Conservation (phyloP, 2,888 invertebrate genomes). For the Tipula helvola region DNA sequence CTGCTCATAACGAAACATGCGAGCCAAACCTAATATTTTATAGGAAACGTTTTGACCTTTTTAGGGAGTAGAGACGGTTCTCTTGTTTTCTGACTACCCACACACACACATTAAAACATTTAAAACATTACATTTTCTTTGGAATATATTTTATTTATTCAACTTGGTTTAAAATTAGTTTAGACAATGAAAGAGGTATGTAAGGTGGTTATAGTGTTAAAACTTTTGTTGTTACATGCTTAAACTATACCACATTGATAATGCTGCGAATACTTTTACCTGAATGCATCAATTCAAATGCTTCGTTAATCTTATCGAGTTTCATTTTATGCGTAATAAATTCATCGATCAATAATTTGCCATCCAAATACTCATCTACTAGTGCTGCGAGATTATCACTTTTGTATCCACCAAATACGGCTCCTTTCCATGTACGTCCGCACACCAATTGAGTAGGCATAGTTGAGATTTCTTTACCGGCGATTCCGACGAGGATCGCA, state of each 20-base stretch:
- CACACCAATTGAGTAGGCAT: conserved; percentile 97
- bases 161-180: too few species aligned
- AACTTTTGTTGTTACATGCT: too few species aligned
- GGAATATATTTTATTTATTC: too few species aligned
- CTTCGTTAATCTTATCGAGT: conserved; percentile 77
- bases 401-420: conserved; percentile 93
- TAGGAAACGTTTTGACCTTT: too few species aligned
- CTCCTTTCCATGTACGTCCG: conserved; percentile 93
- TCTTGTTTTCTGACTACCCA: too few species aligned
- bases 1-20: too few species aligned
- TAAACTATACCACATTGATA: conserved; percentile 24
- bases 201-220: too few species aligned
- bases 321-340: conserved; percentile 78
- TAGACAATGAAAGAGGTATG: too few species aligned
- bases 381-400: conserved; percentile 89
- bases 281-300: conserved; percentile 81
- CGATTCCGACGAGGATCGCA: conserved; percentile 93
- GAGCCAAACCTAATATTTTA: too few species aligned
- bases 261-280: conserved; percentile 56
- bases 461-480: conserved; percentile 90
- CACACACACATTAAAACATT: too few species aligned
- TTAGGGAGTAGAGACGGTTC: too few species aligned
- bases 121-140: too few species aligned
- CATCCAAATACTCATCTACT: conserved; percentile 70
- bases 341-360: conserved; percentile 78